A percentile compares a stretch with the other conserved stretches of the same genome.
phyloP scores from a whole-genome alignment of 2,113 vertebrate genomes.

The Pseudorhombus dupliciocellatus region DNA sequence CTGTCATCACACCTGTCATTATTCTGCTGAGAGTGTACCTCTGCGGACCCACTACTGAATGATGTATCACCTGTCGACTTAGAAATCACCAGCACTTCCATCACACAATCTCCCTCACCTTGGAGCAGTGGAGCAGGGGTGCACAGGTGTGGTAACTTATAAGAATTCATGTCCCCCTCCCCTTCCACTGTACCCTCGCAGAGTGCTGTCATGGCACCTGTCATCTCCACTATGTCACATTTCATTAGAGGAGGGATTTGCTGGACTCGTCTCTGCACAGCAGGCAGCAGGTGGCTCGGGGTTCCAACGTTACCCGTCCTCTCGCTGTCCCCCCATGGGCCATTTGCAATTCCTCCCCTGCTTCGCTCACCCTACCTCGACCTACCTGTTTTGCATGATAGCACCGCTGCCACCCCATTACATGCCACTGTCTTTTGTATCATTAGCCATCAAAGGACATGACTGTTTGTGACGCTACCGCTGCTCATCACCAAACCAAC shows the following conservation, averaged over 20 bases:
- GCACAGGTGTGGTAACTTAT: conserved; percentile 78
- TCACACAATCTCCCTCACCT: conserved; percentile 62
- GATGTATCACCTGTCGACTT: conserved; percentile 81
- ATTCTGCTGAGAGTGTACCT: conserved; percentile 70
- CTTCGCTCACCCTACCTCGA: conserved; percentile 39
- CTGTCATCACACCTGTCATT: conserved; percentile 74
- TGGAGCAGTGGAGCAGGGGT: conserved; percentile 58
- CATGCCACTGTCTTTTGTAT: conserved; percentile 41
- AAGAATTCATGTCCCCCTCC: conserved; percentile 58
- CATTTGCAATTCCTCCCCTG: conserved; percentile 54
- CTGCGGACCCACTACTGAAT: conserved; percentile 69
- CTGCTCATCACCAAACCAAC: background rate
- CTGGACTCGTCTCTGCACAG: conserved; percentile 50
- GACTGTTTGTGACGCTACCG: conserved; percentile 23
- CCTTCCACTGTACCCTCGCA: conserved; percentile 60
- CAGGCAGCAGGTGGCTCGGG: conserved; percentile 75
- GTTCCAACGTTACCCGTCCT: conserved; percentile 60
- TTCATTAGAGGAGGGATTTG: conserved; percentile 70
- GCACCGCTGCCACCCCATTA: conserved; percentile 45
- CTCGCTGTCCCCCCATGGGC: conserved; percentile 36
- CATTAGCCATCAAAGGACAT: conserved; percentile 41
- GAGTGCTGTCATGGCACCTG: conserved; percentile 72
- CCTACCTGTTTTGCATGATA: conserved; percentile 61
- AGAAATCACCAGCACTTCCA: conserved; percentile 67
- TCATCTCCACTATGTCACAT: conserved; percentile 77